Base-by-base conservation (phyloP, 2,113 vertebrate species). In the Eclectus roratus region DNA sequence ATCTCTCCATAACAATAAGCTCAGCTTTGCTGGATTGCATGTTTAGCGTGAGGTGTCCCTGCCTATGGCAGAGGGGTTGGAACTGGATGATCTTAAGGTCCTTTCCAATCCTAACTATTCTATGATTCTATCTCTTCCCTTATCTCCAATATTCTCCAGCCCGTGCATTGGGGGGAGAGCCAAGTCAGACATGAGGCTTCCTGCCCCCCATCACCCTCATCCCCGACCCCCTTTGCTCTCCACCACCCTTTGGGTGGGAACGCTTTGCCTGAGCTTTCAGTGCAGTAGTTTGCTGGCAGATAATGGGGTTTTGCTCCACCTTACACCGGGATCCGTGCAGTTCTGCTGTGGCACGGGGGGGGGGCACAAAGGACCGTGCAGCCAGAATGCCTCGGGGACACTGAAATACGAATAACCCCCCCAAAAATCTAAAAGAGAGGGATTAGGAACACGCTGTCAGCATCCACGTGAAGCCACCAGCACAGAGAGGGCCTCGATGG, bases 161-260 rank as follows among this genome's bases (percentile, higher is more conserved):
- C 33, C 21, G 18, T 18, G 31, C 7, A 2, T 2, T 1, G 0
- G 19, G 21, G 35, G 44, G 14, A 49, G 15, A 61, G 18, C 1
- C 0, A 28, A 65, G 58, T 9, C n/a, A 53, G 39, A 35, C 1
- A 0, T 2, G 28, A 65, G 66, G 27, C 20, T 19, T 31, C 39
- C 68, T 35, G n/a, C 19, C 23, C 60, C 66, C 19, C 1, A 6
- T 33, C 41, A 21, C 4, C 44, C n/a, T 53, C 70, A 39, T 4
- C 46, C 52, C 53, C 6, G 23, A 6, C 60, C 2, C 11, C 6
- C 28, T 39, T 17, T 6, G 24, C 50, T 27, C 43, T 33, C 50
- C 2, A 8, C 27, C n/a, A 3, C 14, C 17, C 49, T 31, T 39
- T 7, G 9, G 1, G 11, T 9, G 60, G 44, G 4, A 17, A 0